These are phyloP conservation scores for Drosophila suboccidentalis DNA, from an alignment of 2,888 invertebrate species.

Conservation along the genomic window DNA sequence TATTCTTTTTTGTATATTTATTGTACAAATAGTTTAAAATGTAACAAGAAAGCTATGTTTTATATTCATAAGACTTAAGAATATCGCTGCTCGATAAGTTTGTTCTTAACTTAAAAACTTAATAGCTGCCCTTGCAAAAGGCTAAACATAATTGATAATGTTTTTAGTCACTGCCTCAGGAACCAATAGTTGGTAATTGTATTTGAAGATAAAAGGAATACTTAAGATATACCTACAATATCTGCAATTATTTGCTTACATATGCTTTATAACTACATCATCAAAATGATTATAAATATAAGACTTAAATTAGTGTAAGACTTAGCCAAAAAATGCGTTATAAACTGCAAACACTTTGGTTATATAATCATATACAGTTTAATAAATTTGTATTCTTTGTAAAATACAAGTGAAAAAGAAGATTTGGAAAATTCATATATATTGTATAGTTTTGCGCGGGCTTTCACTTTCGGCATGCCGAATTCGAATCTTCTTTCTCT, in stretches of 20 bases:
- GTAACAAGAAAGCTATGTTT: constrained; percentile 17
- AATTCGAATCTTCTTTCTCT: constrained; percentile 3
- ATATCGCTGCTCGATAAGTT: background rate
- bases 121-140: constrained; percentile 4
- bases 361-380: background rate
- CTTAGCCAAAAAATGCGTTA: background rate
- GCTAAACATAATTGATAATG: background rate
- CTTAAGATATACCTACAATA: background rate
- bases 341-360: background rate
- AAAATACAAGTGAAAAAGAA: background rate
- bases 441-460: background rate
- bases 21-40: constrained; percentile 37
- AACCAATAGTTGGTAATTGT: background rate
- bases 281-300: background rate
- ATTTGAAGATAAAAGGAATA: background rate
- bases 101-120: background rate
- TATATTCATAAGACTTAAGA: constrained; percentile 2
- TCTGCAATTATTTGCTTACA: background rate
- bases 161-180: background rate
- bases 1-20: constrained; percentile 4
- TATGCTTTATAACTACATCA: background rate
- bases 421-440: background rate
- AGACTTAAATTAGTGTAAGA: constrained; percentile 1
- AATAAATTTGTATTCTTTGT: background rate
- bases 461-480: background rate